A percentile compares a stretch with the other conserved stretches of the same genome.
Evolutionary conservation across 2,888 invertebrate species (phyloP).

Genomic region (Trimorus sp.): DNA sequence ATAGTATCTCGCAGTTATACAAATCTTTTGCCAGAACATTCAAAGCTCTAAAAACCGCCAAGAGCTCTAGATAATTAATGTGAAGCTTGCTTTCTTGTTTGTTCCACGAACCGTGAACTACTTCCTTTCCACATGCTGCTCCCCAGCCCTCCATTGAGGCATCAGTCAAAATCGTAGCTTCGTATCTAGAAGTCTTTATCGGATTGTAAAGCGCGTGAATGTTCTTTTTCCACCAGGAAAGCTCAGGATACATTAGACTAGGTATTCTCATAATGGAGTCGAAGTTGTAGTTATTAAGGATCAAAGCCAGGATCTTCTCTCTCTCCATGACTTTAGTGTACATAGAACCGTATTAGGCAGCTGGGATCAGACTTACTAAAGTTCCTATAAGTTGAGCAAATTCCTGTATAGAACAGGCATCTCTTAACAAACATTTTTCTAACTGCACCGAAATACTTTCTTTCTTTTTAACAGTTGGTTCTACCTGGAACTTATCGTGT

Average conservation of each 20-base stretch:
- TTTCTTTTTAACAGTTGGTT: too few relatives aligned
- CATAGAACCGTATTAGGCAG: too few relatives aligned
- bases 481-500: too few relatives aligned
- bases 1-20: conserved; percentile 14
- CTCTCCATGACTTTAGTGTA: too few relatives aligned
- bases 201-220: conserved; percentile 7
- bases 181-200: conserved; percentile 6
- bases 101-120: conserved; percentile 17
- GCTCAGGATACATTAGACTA: background rate
- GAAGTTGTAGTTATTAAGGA: conserved; percentile 10
- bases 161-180: conserved; percentile 28
- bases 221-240: conserved; percentile 24
- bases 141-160: conserved; percentile 26
- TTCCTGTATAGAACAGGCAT: too few relatives aligned
- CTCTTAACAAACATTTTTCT: too few relatives aligned
- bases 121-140: conserved; percentile 19
- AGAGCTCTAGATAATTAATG: conserved; percentile 23
- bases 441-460: too few relatives aligned
- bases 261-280: conserved; percentile 14
- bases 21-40: conserved; percentile 3
- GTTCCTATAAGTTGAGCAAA: too few relatives aligned
- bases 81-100: conserved; percentile 14
- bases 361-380: too few relatives aligned
- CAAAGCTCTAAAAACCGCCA: conserved; percentile 23
- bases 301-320: too few relatives aligned